Evolutionary conservation across 2,797 vertebrate species (phyloP), one percentile per base, ranked within the genome.

Genomic region (Myotis vivesi): DNA sequence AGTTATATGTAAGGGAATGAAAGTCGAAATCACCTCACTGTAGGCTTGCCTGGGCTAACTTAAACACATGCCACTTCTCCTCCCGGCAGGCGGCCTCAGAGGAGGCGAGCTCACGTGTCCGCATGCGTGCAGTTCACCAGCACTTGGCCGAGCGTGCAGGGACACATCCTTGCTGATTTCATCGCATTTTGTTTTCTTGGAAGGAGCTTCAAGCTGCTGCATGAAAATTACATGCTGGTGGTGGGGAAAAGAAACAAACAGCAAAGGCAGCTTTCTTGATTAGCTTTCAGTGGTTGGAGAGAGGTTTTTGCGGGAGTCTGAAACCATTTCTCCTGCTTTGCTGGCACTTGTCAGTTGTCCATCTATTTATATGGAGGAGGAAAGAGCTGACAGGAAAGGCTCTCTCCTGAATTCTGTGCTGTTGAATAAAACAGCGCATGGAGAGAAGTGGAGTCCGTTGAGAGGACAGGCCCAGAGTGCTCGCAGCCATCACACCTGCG

Each of bases 121-220:
- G 97, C 95, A 95, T 84, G 62, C 73, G 76, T 94, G 88, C 87
- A 92, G 89, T n/a, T 82, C 36, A 10, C 85, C 94, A 36, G 94
- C 94, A 95, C 96, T 92, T 64, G 94, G 75, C 33, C 7, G 0
- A 46, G 80, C 92, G 22, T 92, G 95, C 93, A 80, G 71, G 89
- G 94, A 96, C 97, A 97, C 88, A 92, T 97, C 95, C 87, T 75
- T 96, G 95, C 97, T 93, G 97, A 97, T 97, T 97, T 94, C 96
- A 97, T 96, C 93, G 49, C 87, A 46, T 57, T 87, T 79, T 85
- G 88, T 90, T 93, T 97, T 97, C 97, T 96, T 97, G 97, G 97
- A 96, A 98, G 90, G 96, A 97, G 95, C 95, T 92, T 96, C 91
- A 96, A 84, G 82, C 94, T 97, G n/a, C 96, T 97, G 96, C 96